Conservation (phyloP, 2,888 invertebrate genomes). For the Dusona sp. region DNA sequence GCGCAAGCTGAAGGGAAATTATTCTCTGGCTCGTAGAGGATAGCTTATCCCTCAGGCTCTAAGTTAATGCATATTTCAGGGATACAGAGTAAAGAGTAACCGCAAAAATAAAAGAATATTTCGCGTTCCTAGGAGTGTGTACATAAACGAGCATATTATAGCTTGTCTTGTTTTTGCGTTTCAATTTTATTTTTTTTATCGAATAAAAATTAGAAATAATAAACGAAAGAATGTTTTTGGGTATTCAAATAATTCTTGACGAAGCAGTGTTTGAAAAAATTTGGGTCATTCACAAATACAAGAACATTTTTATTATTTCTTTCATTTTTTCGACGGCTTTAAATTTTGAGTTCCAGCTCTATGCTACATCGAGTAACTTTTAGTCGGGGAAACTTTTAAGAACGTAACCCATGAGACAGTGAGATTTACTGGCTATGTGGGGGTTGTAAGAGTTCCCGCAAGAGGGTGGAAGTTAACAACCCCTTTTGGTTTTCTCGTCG, state of each 20-base stretch:
- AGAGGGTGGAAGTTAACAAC: conserved; percentile 48
- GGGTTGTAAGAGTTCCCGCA: neutral
- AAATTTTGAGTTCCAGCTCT: neutral
- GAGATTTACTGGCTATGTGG: conserved; percentile 1
- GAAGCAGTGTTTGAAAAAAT: neutral
- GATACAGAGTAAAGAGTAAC: conserved; percentile 25
- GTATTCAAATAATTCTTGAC: neutral
- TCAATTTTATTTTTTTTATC: neutral
- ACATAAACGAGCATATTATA: neutral
- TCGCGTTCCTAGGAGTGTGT: neutral
- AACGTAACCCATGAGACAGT: neutral
- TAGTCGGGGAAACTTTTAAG: neutral
- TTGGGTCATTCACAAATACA: neutral
- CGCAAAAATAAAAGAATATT: neutral
- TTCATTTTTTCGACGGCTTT: neutral
- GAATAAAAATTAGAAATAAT: neutral
- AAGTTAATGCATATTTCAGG: conserved; percentile 59
- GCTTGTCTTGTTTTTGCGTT: neutral
- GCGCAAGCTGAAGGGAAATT: conserved; percentile 31
- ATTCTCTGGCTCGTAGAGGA: conserved; percentile 48
- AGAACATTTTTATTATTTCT: neutral
- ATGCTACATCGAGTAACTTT: neutral
- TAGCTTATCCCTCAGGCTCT: conserved; percentile 42
- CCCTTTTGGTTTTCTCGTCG: conserved; percentile 53
- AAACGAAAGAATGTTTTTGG: neutral